Evolutionary conservation across 2,113 vertebrate genomes (phyloP), one percentile per base, ranked within the genome.

Genomic region (Pithys albifrons): DNA sequence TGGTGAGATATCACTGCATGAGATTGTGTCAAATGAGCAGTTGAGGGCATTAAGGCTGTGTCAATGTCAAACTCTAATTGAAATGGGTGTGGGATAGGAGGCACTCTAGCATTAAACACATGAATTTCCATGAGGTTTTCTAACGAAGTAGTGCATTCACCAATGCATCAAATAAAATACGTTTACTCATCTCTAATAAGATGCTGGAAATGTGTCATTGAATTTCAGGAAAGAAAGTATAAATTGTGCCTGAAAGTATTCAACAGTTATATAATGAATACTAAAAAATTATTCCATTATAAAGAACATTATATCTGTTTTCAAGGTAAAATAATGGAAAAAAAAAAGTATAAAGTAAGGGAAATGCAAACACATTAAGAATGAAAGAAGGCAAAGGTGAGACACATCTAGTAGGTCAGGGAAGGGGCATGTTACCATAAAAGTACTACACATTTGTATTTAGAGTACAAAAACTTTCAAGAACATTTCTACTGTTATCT

Each of bases 61-160:
- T 97, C 97, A 97, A 33, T 96, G 95, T 96, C 96, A 97, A 12
- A 59, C 54, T 97, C 96, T 97, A 97, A 97, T 97, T 97, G 94
- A 96, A 98, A 97, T 95, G 94, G 80, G 90, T 85, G 89, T 97
- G 80, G 61, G 35, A 91, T 89, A 85, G 95, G 82, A 97, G 91
- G 94, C 85, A 86, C 85, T 97, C 96, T 86, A 96, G 91, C 95
- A 96, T 97, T 96, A 97, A 97, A 92, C 84, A 85, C 90, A 97
- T 93, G 92, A 97, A 97, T 97, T 98, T 98, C 95, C 94, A 97
- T 97, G 97, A 97, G 82, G 91, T 92, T 95, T 96, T 90, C 39
- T 77, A 74, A 95, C 2, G 14, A 91, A 95, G 88, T 95, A 95
- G 77, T 88, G 55, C n/a, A 80, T 95, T 88, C 66, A 91, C 41